Evolutionary conservation across 2,113 vertebrate genomes (phyloP).

Genomic region (Cinclus mexicanus): DNA sequence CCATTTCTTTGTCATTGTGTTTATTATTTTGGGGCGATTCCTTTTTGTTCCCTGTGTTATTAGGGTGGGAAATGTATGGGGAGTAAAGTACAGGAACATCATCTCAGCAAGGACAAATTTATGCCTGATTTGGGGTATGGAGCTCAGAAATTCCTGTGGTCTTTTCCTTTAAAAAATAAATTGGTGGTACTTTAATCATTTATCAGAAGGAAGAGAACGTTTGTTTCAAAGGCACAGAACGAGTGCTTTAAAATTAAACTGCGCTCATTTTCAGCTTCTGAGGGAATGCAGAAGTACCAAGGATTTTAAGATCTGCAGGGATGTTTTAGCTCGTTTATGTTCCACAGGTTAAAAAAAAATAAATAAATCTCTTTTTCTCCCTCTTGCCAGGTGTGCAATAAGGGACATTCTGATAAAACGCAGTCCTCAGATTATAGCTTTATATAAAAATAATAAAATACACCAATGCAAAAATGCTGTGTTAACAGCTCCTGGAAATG

Average conservation of each 20-base stretch:
- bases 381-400: neutral
- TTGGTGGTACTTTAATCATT: conserved; percentile 44
- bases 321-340: conserved; percentile 11
- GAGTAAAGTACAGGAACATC: neutral
- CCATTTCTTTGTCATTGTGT: conserved; percentile 41
- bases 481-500: neutral
- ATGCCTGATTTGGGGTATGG: neutral
- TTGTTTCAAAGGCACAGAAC: conserved; percentile 36
- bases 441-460: neutral
- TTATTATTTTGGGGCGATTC: neutral
- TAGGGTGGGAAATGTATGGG: neutral
- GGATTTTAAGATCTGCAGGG: conserved; percentile 33
- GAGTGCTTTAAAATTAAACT: conserved; percentile 50
- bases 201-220: conserved; percentile 6
- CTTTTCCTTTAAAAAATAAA: conserved; percentile 49
- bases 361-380: neutral
- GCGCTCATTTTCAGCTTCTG: neutral
- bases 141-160: conserved; percentile 31
- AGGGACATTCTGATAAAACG: conserved; percentile 14
- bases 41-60: neutral
- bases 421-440: neutral
- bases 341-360: neutral
- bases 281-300: conserved; percentile 1
- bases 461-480: neutral
- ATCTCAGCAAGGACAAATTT: conserved; percentile 23